A percentile compares a stretch with the other conserved stretches of the same genome.
Conservation (phyloP, 2,113 vertebrate species). For the Aphelocoma coerulescens region DNA sequence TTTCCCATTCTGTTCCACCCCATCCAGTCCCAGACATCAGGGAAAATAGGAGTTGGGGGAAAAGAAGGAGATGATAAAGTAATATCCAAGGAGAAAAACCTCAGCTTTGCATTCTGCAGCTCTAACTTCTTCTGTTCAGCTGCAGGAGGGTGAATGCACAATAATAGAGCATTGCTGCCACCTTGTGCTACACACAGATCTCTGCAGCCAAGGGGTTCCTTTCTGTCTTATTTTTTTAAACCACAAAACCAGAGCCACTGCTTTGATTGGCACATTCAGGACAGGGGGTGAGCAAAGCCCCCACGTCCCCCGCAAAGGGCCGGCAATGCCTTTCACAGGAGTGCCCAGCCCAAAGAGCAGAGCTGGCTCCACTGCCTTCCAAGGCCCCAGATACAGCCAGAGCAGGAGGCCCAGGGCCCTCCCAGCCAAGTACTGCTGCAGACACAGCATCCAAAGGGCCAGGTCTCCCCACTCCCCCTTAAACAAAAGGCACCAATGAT, state of each 20-base stretch:
- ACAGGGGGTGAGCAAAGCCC: not conserved
- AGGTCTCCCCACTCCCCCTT: not conserved
- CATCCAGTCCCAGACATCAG: not conserved
- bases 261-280: not conserved
- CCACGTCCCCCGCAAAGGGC: fast-evolving
- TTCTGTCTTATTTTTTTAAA: not conserved
- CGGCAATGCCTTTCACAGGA: not conserved
- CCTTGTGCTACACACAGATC: not conserved
- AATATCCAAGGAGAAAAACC: not conserved
- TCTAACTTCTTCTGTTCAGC: not conserved
- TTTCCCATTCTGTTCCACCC: not conserved
- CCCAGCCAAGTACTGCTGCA: not conserved
- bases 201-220: not conserved
- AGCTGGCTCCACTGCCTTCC: not conserved
- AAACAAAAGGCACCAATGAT: not conserved
- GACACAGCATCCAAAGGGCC: not conserved
- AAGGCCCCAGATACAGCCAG: fast-evolving
- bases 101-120: not conserved
- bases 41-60: fast-evolving
- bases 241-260: not conserved
- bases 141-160: not conserved
- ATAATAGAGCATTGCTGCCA: conserved; percentile 18
- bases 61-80: not conserved
- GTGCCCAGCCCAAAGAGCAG: fast-evolving
- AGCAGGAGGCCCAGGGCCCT: not conserved